phyloP scores from a whole-genome alignment of 2,888 invertebrate genomes.

The Polymixis lichenea region DNA sequence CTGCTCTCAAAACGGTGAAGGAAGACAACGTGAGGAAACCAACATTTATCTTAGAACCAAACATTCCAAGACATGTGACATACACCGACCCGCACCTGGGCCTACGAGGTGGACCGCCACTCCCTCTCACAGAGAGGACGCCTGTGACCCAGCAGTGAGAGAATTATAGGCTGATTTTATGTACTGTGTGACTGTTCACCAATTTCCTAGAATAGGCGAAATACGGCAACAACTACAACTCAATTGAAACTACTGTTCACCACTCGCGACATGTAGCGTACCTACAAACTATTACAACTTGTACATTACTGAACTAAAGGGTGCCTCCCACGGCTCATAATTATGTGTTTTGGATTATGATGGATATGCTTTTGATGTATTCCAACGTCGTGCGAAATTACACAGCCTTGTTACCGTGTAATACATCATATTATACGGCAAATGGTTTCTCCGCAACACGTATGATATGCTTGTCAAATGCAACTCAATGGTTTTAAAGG shows the following conservation, averaged over 20 bases:
- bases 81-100: too few relatives aligned
- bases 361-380: conserved; percentile 66
- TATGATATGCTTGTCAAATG: conserved; percentile 42
- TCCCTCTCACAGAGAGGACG: too few relatives aligned
- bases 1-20: too few relatives aligned
- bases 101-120: too few relatives aligned
- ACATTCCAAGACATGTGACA: too few relatives aligned
- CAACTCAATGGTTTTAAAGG: conserved; percentile 30
- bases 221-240: background rate
- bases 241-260: conserved; percentile 21
- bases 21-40: too few relatives aligned
- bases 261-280: background rate
- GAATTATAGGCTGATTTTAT: too few relatives aligned
- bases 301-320: conserved; percentile 43
- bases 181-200: too few relatives aligned
- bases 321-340: conserved; percentile 46
- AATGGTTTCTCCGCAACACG: conserved; percentile 46
- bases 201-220: background rate
- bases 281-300: conserved; percentile 37
- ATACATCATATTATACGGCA: conserved; percentile 49
- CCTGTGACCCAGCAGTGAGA: too few relatives aligned
- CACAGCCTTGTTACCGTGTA: conserved; percentile 46
- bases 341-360: conserved; percentile 70
- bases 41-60: too few relatives aligned
- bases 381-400: conserved; percentile 63